These are phyloP conservation scores for Meriones psammophilus DNA, from an alignment of 2,797 vertebrate genomes.

Conservation along the genomic window DNA sequence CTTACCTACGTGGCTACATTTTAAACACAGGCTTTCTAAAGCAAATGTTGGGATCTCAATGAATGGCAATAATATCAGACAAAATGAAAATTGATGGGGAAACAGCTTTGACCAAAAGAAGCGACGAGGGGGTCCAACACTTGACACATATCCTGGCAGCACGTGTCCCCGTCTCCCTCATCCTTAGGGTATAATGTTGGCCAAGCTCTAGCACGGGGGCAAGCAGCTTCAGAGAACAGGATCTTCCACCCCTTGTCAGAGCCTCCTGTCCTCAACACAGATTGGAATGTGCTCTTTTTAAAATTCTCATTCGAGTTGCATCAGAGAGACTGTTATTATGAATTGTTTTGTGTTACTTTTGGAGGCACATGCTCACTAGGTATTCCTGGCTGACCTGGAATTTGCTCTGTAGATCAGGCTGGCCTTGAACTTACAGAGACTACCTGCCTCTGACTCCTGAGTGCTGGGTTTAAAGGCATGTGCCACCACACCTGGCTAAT, in stretches of 20 bases:
- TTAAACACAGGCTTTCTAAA: background rate
- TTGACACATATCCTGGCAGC: background rate
- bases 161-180: background rate
- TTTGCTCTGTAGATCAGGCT: background rate
- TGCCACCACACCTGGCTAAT: background rate
- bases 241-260: too few species aligned
- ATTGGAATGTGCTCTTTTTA: background rate
- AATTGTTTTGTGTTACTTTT: background rate
- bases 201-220: background rate
- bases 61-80: background rate
- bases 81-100: background rate
- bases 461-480: background rate
- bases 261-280: background rate
- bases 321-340: background rate
- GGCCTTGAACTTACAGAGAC: background rate
- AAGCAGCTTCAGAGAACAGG: background rate
- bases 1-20: background rate
- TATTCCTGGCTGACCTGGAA: background rate
- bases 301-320: background rate
- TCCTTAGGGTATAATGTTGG: background rate
- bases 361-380: background rate
- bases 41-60: background rate
- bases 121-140: background rate
- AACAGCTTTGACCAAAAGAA: background rate
- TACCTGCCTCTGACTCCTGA: background rate